Percentiles rank a stretch among this genome's conserved stretches.
phyloP scores from a whole-genome alignment of 2,888 invertebrate species.

The Entomobrya multifasciata region DNA sequence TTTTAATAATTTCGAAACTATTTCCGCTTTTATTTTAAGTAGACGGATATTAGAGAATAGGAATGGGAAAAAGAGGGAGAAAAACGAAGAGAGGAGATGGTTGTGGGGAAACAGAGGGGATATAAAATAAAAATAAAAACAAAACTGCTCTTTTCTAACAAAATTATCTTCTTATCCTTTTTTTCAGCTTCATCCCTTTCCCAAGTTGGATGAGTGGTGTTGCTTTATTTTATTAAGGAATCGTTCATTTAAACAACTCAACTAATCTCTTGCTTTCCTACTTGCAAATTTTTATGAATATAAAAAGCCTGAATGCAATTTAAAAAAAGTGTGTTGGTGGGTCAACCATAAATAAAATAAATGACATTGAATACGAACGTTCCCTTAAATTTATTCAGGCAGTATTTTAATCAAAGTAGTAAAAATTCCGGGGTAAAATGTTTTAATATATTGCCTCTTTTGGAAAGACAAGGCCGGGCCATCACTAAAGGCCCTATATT shows the following conservation, averaged over 20 bases:
- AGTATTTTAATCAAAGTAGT: constrained; percentile 28
- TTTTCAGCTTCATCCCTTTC: not conserved
- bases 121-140: constrained; percentile 13
- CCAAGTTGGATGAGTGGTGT: too few species aligned
- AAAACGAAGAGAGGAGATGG: not conserved
- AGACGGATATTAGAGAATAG: not conserved
- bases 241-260: too few species aligned
- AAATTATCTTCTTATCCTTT: not conserved
- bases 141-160: too few species aligned
- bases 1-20: constrained; percentile 30
- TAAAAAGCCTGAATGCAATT: too few species aligned
- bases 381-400: not conserved
- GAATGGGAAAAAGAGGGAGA: not conserved
- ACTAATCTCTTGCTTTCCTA: too few species aligned
- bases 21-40: constrained; percentile 19
- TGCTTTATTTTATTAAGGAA: too few species aligned
- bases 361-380: too few species aligned
- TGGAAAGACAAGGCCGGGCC: constrained; percentile 15
- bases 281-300: too few species aligned
- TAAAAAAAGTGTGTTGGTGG: too few species aligned
- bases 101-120: not conserved
- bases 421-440: constrained; percentile 21
- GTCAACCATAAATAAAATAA: not conserved
- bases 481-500: not conserved
- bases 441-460: constrained; percentile 20